Conservation (phyloP, 2,888 invertebrate species). For the Cryptocheilus praepositus region DNA sequence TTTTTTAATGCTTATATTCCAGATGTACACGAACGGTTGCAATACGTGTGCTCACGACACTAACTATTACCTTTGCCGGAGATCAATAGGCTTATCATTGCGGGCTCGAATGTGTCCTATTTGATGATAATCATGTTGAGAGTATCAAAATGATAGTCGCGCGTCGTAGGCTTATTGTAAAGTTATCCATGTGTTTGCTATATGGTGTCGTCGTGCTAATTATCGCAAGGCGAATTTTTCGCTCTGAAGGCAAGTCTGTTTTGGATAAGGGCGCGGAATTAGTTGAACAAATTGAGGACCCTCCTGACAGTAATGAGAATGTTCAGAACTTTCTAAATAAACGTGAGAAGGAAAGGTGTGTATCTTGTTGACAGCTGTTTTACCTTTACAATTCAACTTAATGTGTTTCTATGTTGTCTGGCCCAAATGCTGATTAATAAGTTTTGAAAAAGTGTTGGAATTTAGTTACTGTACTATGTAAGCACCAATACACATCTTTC, state of each 20-base stretch:
- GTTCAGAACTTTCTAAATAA: not conserved
- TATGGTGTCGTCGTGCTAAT: conserved; percentile 49
- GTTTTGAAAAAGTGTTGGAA: too few relatives aligned
- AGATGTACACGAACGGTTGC: not conserved
- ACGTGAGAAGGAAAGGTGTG: conserved; percentile 18
- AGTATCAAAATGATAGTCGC: conserved; percentile 43
- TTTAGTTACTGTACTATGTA: too few relatives aligned
- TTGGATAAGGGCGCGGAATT: not conserved
- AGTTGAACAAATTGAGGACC: not conserved
- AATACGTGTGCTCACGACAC: too few relatives aligned
- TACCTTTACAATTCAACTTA: not conserved
- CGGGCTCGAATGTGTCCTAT: too few relatives aligned
- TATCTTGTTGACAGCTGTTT: not conserved
- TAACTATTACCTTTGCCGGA: too few relatives aligned
- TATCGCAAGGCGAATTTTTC: conserved; percentile 49
- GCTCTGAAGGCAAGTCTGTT: not conserved
- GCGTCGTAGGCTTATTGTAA: conserved; percentile 47
- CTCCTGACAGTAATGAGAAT: conserved; percentile 3
- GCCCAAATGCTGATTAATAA: too few relatives aligned
- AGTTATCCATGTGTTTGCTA: conserved; percentile 45
- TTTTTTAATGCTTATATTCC: not conserved
- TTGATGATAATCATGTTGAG: not conserved
- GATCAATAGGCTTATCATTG: too few relatives aligned
- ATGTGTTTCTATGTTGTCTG: not conserved
- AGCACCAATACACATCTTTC: not conserved